These are phyloP conservation scores for Diarsia brunnea DNA, from an alignment of 2,888 invertebrate species.

Conservation along the genomic window DNA sequence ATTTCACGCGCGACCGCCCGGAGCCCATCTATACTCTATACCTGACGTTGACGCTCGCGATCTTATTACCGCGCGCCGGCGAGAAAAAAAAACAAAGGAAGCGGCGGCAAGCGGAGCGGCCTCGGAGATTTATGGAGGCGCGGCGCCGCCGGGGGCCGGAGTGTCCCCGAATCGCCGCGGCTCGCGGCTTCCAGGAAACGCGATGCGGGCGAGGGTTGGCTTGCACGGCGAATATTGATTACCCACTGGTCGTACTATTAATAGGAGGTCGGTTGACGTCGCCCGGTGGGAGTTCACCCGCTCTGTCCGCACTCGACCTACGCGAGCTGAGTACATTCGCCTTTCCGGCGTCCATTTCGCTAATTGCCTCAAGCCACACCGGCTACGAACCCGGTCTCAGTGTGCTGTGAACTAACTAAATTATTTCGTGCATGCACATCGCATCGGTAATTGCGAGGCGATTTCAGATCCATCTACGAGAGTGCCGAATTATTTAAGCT, in stretches of 20 bases:
- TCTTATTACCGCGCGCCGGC: conserved; percentile 83
- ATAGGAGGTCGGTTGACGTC: conserved; percentile 79
- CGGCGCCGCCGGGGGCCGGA: conserved; percentile 85
- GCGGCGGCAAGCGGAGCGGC: conserved; percentile 78
- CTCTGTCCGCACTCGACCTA: conserved; percentile 72
- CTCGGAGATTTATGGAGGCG: conserved; percentile 87
- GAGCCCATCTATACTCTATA: conserved; percentile 84
- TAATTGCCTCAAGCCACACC: conserved; percentile 80
- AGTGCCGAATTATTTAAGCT: conserved; percentile 55
- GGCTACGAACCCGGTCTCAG: conserved; percentile 56
- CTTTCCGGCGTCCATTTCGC: conserved; percentile 83
- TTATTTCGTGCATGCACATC: conserved; percentile 63
- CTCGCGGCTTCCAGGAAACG: conserved; percentile 83
- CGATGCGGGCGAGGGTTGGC: conserved; percentile 82
- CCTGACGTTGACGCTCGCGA: conserved; percentile 88
- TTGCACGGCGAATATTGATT: conserved; percentile 87
- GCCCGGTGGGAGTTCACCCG: conserved; percentile 71
- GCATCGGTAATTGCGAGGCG: conserved; percentile 51
- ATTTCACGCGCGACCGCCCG: conserved; percentile 73
- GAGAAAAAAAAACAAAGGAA: conserved; percentile 84
- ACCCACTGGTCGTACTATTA: conserved; percentile 83
- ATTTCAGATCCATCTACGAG: conserved; percentile 48
- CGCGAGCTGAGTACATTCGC: conserved; percentile 75
- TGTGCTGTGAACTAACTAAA: conserved; percentile 62
- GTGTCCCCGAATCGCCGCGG: conserved; percentile 72